phyloP scores from a whole-genome alignment of 92 coral and sea anemone species.

The Umimayanthus chanpuru region DNA sequence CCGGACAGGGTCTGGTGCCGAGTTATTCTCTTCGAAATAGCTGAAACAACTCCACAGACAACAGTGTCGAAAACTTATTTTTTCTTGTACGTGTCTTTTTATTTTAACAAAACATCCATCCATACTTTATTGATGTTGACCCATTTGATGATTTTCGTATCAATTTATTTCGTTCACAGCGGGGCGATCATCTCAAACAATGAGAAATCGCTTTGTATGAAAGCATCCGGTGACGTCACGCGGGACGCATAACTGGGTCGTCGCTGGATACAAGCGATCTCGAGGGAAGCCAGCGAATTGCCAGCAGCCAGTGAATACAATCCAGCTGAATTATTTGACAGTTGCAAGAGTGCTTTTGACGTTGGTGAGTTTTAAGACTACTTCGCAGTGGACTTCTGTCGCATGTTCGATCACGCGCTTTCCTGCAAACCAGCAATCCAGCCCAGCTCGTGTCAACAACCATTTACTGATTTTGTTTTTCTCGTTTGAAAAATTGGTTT shows the following conservation, averaged over 20 bases:
- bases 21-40: not conserved
- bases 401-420: not conserved
- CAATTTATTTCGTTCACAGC: not conserved
- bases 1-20: too few relatives aligned
- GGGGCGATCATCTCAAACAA: not conserved
- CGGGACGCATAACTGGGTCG: conserved; percentile 37
- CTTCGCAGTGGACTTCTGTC: not conserved
- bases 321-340: conserved; percentile 19
- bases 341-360: conserved; percentile 32
- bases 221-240: conserved; percentile 40
- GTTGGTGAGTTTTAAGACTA: conserved; percentile 14
- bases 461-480: too few relatives aligned
- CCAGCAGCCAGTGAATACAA: too few relatives aligned
- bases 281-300: not conserved
- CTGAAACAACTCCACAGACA: not conserved
- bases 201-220: not conserved
- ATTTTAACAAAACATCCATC: too few relatives aligned
- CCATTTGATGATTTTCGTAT: not conserved
- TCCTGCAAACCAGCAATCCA: not conserved
- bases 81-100: not conserved
- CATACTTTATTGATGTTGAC: not conserved
- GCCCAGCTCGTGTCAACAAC: too few relatives aligned
- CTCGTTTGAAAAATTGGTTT: not conserved
- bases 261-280: conserved; percentile 34
- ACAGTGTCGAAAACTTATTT: not conserved